phyloP scores from a whole-genome alignment of 2,888 invertebrate species.

The Ornithoptera priamus region DNA sequence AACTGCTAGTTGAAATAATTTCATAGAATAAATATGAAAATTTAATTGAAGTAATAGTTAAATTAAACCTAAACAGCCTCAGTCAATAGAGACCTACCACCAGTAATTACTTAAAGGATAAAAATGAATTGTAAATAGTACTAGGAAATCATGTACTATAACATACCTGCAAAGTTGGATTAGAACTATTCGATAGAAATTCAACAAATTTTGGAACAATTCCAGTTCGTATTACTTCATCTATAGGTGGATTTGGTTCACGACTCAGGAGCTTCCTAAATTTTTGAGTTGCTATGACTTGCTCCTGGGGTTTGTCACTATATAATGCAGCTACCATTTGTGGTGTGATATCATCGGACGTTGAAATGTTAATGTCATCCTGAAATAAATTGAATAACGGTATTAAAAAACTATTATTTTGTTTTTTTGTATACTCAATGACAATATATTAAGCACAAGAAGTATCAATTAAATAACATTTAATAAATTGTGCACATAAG shows the following conservation, averaged over 20 bases:
- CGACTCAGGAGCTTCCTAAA: constrained; percentile 95
- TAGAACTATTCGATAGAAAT: constrained; percentile 89
- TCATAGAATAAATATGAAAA: too few relatives aligned
- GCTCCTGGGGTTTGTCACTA: constrained; percentile 87
- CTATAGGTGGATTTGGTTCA: constrained; percentile 98
- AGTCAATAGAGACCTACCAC: too few relatives aligned
- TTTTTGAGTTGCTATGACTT: constrained; percentile 93
- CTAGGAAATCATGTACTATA: not conserved
- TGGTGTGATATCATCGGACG: constrained; percentile 82
- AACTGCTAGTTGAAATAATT: too few relatives aligned
- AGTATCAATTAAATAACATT: not conserved
- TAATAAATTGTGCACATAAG: not conserved
- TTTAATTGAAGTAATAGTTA: too few relatives aligned
- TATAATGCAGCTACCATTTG: constrained; percentile 93
- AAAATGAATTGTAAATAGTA: too few relatives aligned
- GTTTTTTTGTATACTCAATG: not conserved
- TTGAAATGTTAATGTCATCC: constrained; percentile 70
- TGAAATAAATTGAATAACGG: constrained; percentile 43
- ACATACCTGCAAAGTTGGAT: constrained; percentile 91
- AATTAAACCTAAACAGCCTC: too few relatives aligned
- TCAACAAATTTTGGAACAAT: constrained; percentile 97
- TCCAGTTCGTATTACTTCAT: constrained; percentile 96
- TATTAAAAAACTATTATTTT: not conserved
- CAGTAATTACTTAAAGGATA: too few relatives aligned
- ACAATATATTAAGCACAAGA: not conserved